Conservation (phyloP, 2,888 invertebrate species). For the Pristionchus exspectatus region DNA sequence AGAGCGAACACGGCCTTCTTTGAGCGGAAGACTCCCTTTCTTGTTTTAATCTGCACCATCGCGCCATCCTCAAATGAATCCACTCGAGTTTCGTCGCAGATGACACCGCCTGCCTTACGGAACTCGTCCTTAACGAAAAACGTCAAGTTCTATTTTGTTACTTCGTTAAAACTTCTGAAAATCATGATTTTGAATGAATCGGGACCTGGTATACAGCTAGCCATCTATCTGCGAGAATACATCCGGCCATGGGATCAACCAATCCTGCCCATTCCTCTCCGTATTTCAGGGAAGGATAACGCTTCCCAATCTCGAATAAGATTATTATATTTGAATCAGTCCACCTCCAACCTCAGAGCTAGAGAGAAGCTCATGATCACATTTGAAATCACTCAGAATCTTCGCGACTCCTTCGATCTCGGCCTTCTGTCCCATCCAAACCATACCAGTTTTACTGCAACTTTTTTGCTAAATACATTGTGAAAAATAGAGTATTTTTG, state of each 20-base stretch:
- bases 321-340: not conserved
- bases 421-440: constrained; percentile 43
- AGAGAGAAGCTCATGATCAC: constrained; percentile 43
- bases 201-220: constrained; percentile 32
- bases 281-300: constrained; percentile 50
- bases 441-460: constrained; percentile 48
- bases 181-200: not conserved
- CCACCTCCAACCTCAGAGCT: not conserved
- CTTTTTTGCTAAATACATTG: not conserved
- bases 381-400: constrained; percentile 36
- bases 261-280: constrained; percentile 38
- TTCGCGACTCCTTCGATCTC: constrained; percentile 44
- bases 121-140: constrained; percentile 46
- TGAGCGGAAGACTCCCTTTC: constrained; percentile 2
- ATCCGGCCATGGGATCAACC: constrained; percentile 53
- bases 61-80: constrained; percentile 25
- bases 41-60: constrained; percentile 8
- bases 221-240: constrained; percentile 52
- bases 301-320: constrained; percentile 14
- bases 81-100: constrained; percentile 40
- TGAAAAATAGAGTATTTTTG: not conserved
- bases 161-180: not conserved
- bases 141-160: not conserved
- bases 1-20: constrained; percentile 67
- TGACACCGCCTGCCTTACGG: constrained; percentile 23